These are phyloP conservation scores for Pimpla rufipes DNA, from an alignment of 2,888 invertebrate genomes.

Conservation along the genomic window DNA sequence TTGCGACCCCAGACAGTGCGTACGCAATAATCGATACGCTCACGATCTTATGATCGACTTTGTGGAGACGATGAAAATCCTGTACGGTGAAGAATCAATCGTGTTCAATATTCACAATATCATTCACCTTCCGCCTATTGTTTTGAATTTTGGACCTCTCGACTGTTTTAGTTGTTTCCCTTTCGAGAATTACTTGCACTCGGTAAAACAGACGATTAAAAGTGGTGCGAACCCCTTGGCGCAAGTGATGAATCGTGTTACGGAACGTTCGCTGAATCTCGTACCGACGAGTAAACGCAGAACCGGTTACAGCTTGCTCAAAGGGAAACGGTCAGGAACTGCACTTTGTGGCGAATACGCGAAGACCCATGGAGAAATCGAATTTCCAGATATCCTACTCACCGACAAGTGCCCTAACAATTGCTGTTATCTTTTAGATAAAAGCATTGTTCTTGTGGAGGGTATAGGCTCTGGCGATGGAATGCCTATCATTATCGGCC, in stretches of 20 bases:
- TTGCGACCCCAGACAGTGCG: conserved; percentile 62
- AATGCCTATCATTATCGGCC: conserved; percentile 30
- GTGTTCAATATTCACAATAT: conserved; percentile 75
- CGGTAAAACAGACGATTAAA: neutral
- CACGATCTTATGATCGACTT: conserved; percentile 69
- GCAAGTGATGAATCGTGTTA: too few relatives aligned
- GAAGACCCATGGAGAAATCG: conserved; percentile 16
- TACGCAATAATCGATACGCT: conserved; percentile 65
- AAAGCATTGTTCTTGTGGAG: conserved; percentile 27
- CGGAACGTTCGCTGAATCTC: too few relatives aligned
- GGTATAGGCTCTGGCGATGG: conserved; percentile 9
- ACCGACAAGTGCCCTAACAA: neutral
- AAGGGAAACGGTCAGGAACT: neutral
- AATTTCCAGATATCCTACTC: conserved; percentile 21
- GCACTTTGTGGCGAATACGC: neutral
- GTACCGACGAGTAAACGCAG: conserved; percentile 9
- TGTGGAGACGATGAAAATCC: conserved; percentile 69
- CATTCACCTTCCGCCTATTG: conserved; percentile 34
- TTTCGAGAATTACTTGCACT: too few relatives aligned
- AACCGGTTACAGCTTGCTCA: neutral
- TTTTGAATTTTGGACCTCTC: conserved; percentile 7
- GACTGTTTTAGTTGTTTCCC: conserved; percentile 40
- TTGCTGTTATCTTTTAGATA: conserved; percentile 24
- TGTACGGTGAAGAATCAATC: conserved; percentile 70
- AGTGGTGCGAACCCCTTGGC: too few relatives aligned